Evolutionary conservation across 2,888 invertebrate genomes (phyloP).

Genomic region (Lycia hirtaria): DNA sequence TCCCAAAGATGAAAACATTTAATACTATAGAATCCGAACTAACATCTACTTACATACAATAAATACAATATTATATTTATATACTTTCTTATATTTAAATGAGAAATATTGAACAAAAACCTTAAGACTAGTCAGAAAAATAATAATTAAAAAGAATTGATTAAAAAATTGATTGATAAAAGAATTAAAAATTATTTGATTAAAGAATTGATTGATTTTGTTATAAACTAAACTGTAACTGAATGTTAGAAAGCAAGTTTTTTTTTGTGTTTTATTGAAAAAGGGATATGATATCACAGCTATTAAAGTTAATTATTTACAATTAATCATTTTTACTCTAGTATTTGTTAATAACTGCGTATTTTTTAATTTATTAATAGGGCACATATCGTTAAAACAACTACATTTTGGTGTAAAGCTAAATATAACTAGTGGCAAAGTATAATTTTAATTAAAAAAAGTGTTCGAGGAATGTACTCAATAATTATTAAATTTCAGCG

Average conservation of each 20-base stretch:
- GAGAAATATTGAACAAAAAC: conserved; percentile 58
- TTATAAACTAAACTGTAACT: conserved; percentile 5
- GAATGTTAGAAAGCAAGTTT: conserved; percentile 50
- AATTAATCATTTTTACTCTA: conserved; percentile 46
- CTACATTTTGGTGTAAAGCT: conserved; percentile 84
- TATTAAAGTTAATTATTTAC: conserved; percentile 67
- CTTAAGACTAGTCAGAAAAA: conserved; percentile 78
- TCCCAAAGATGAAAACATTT: conserved; percentile 66
- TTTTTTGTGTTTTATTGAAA: conserved; percentile 54
- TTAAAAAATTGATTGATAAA: conserved; percentile 71
- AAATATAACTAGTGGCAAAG: conserved; percentile 79
- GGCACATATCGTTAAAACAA: conserved; percentile 60
- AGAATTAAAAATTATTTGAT: conserved; percentile 53
- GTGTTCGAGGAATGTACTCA: conserved; percentile 44
- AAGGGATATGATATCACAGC: conserved; percentile 80
- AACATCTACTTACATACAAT: conserved; percentile 61
- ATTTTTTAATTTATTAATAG: conserved; percentile 52
- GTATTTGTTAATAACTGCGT: conserved; percentile 49
- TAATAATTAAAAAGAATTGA: conserved; percentile 27
- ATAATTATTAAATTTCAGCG: conserved; percentile 22
- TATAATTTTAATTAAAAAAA: conserved; percentile 50
- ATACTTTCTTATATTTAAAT: conserved; percentile 60
- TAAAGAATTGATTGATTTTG: neutral
- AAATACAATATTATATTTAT: conserved; percentile 65
- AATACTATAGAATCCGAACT: conserved; percentile 56